A percentile compares a stretch with the other conserved stretches of the same genome.
Conservation (phyloP, 1,140 invertebrate genomes). For the Cyrtorhinus lividipennis region DNA sequence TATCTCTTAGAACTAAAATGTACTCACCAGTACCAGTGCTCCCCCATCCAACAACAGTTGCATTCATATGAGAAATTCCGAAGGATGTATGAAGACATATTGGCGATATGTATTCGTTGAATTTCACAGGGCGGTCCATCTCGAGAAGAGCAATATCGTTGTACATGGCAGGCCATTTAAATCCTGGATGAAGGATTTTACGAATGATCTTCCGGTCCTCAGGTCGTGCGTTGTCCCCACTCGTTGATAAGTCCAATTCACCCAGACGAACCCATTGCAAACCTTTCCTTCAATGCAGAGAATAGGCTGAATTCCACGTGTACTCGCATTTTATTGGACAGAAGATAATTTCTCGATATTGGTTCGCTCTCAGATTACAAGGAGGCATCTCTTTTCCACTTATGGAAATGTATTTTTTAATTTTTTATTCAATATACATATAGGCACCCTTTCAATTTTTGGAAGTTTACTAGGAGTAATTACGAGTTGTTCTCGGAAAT, state of each 20-base stretch:
- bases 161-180: slow-evolving; percentile 32
- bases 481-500: no score
- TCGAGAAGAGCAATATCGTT: slow-evolving; percentile 46
- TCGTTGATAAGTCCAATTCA: slow-evolving; percentile 24
- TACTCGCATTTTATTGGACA: no score
- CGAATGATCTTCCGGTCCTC: slow-evolving; percentile 27
- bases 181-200: slow-evolving; percentile 35
- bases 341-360: no score
- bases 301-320: no score
- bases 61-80: slow-evolving; percentile 21
- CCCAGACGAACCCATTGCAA: slow-evolving; percentile 25
- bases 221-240: slow-evolving; percentile 22
- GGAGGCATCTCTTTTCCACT: no score
- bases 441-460: no score
- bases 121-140: slow-evolving; percentile 28
- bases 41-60: slow-evolving; percentile 39
- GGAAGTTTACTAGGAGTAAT: no score
- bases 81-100: slow-evolving; percentile 30
- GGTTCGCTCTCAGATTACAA: no score
- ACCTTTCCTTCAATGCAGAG: slow-evolving; percentile 20
- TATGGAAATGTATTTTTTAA: no score
- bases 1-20: not conserved
- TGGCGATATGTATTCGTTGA: slow-evolving; percentile 31
- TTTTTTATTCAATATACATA: no score
- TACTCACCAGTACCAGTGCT: slow-evolving; percentile 24